phyloP scores from a whole-genome alignment of 2,113 vertebrate species.

The Sturnus vulgaris region DNA sequence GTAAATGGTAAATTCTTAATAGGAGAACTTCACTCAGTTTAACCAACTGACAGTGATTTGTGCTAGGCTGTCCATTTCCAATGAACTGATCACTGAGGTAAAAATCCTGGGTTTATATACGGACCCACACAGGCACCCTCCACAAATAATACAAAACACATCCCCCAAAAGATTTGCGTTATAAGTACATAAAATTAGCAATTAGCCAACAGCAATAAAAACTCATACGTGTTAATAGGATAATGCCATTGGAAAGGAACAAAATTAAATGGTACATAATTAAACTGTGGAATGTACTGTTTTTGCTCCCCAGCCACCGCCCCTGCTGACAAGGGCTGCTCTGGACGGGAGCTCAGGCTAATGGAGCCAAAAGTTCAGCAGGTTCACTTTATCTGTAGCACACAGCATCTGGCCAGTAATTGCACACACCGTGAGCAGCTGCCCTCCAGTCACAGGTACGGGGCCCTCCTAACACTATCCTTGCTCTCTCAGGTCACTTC shows the following conservation, averaged over 20 bases:
- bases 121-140: not conserved
- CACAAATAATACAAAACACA: not conserved
- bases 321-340: not conserved
- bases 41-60: not conserved
- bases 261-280: not conserved
- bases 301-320: accelerated
- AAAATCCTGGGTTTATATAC: not conserved
- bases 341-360: not conserved
- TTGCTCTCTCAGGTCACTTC: not conserved
- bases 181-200: not conserved
- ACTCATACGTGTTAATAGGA: not conserved
- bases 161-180: not conserved
- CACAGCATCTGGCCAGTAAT: not conserved
- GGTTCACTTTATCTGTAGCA: not conserved
- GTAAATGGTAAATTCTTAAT: not conserved
- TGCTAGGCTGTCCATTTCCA: not conserved
- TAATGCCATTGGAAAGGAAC: not conserved
- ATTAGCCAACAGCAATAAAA: not conserved
- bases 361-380: not conserved
- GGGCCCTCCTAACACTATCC: not conserved
- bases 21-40: not conserved
- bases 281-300: not conserved
- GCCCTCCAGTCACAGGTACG: not conserved
- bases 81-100: not conserved
- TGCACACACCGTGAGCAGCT: not conserved